phyloP scores from a whole-genome alignment of 2,888 invertebrate genomes.

The Formica aserva region DNA sequence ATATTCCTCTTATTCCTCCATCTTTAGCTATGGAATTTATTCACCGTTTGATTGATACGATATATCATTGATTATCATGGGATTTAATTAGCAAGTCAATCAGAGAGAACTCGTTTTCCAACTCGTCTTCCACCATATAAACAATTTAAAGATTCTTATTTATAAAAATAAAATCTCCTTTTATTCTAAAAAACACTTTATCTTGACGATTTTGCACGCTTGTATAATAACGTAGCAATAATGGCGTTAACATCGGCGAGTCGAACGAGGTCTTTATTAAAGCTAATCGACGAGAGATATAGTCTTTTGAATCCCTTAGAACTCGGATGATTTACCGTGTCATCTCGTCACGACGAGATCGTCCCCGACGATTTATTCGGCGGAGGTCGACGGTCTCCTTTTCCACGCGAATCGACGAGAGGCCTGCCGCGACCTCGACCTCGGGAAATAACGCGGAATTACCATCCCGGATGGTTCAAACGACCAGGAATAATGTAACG shows the following conservation, averaged over 20 bases:
- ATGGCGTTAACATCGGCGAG: slow-evolving; percentile 30
- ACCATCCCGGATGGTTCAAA: slow-evolving; percentile 59
- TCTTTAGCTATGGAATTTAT: not conserved
- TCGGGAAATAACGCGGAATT: slow-evolving; percentile 65
- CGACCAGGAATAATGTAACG: slow-evolving; percentile 57
- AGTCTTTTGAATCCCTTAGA: slow-evolving; percentile 36
- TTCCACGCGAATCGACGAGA: slow-evolving; percentile 59
- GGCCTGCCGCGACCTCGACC: slow-evolving; percentile 66
- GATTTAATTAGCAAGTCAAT: slow-evolving; percentile 9
- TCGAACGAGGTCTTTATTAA: slow-evolving; percentile 23
- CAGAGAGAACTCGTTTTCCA: not conserved
- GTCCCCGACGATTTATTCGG: slow-evolving; percentile 43
- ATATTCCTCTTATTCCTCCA: not conserved
- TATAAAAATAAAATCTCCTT: not conserved
- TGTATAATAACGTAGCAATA: slow-evolving; percentile 23
- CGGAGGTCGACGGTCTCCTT: slow-evolving; percentile 62
- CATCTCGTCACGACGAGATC: slow-evolving; percentile 38
- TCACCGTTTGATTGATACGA: not conserved
- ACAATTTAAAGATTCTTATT: not conserved
- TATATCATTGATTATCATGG: not conserved
- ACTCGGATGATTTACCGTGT: slow-evolving; percentile 42
- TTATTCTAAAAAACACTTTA: slow-evolving; percentile 15
- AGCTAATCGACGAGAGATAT: slow-evolving; percentile 31
- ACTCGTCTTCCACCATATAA: not conserved
- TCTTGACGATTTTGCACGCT: not conserved